Base-by-base conservation (phyloP, 2,113 vertebrate genomes). In the Oenanthe melanoleuca region DNA sequence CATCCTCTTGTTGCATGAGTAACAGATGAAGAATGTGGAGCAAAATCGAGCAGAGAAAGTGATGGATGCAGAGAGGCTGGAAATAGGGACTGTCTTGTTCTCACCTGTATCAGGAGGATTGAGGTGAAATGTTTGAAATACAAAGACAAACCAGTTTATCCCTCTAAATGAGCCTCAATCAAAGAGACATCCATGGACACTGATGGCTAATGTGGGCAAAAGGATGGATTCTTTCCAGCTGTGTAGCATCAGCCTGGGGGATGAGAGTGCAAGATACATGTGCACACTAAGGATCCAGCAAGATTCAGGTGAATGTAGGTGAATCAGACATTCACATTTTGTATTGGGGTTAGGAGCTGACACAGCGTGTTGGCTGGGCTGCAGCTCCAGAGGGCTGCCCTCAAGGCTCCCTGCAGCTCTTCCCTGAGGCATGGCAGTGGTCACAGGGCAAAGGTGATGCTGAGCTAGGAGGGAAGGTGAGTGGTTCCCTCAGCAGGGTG, bases 401-500 rank as follows among this genome's bases (percentile, higher is more conserved):
- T 34, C 0, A 0, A 50, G 33, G 40, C 18, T 86, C 18, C 28
- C 31, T 80, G 74, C 26, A 84, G 65, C 31, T 67, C 64, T 75
- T 53, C 52, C 47, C 33, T 26, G 56, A 45, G 40, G 29, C 9
- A 15, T 0, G 9, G 6, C 28, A 25, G n/a, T 2, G 3, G 42
- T 29, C 50, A 14, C 28, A 45, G 20, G 5, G 60, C 4, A 8
- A 59, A 57, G 33, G 15, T 37, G 91, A 66, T 45, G 52, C 47
- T 91, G 69, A 80, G 42, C 33, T 57, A 42, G n/a, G 34, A 66
- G 33, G 53, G 28, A 13, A 44, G 23, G 33, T 67, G 24, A 71
- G 21, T 19, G 63, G 3, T 53, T 3, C 23, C 2, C 10, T 1
- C 33, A 33, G 34, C 4, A 12, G 24, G 1, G 3, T 0, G 1